Evolutionary conservation across 2,113 vertebrate genomes (phyloP), one percentile per base, ranked within the genome.

Genomic region (Oryzias celebensis): DNA sequence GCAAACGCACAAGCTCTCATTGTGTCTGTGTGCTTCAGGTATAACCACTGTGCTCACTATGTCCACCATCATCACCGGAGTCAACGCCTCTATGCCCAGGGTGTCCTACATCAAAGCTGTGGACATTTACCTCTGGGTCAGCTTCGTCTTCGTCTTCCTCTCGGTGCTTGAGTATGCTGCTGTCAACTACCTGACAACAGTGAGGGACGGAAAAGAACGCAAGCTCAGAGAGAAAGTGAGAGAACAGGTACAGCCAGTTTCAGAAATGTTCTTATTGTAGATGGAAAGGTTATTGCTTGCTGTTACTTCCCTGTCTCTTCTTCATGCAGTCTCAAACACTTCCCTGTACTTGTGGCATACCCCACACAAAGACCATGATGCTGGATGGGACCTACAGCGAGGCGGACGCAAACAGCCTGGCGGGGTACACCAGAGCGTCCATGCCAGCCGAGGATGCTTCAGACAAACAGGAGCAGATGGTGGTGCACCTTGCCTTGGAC

Each of bases 31-130:
- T 66, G 36, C 15, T 58, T 24, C 68, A 98, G 95, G 94, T 7
- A 98, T 96, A 83, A 97, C 94, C n/a, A 98, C 94, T 0, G 96
- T 97, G 77, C 91, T 98, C 80, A 98, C 96, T 64, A 95, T 94
- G 93, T 94, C 94, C 65, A 95, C 94, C 82, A 95, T 95, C 84
- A 95, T 95, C 86, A 94, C 92, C 0, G 92, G 92, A 18, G 92
- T 93, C 47, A 93, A 93, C 31, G 92, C 92, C 56, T 93, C 92
- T 63, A 92, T 93, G 92, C 91, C 92, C 42, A 70, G 90, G 58
- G 91, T 92, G 17, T 93, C 92, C 53, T 92, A 93, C 82, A 92
- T 93, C 73, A 93, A 93, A 80, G 92, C 92, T 13, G 91, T 92
- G 73, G 91, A 93, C 56, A 91, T 92, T 70, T 93, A 92, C 85